Percentiles rank a stretch among this genome's conserved stretches.
Conservation (phyloP, 1,140 invertebrate species). For the Drosophila rhopaloa region DNA sequence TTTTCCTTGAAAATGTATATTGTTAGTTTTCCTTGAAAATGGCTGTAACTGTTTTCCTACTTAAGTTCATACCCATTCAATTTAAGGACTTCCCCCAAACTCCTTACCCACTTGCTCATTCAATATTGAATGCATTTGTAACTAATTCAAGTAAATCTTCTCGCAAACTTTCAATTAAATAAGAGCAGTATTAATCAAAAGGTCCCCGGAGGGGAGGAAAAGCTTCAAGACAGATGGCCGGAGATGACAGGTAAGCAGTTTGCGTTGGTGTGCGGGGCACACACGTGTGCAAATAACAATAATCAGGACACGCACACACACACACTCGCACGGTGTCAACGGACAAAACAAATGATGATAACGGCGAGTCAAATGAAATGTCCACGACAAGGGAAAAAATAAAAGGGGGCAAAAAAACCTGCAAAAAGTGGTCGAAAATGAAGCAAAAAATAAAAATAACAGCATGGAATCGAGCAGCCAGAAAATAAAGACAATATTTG, state of each 20-base stretch:
- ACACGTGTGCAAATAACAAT: slow-evolving; percentile 67
- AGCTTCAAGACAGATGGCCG: slow-evolving; percentile 48
- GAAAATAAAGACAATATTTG: slow-evolving; percentile 76
- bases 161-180: slow-evolving; percentile 74
- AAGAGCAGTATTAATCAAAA: slow-evolving; percentile 75
- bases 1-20: too few relatives aligned
- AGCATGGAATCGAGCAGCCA: slow-evolving; percentile 60
- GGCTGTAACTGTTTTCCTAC: too few relatives aligned
- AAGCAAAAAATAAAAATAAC: slow-evolving; percentile 60
- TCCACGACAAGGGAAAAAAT: slow-evolving; percentile 43
- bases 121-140: slow-evolving; percentile 57
- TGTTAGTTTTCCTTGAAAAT: too few relatives aligned
- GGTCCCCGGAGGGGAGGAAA: slow-evolving; percentile 8
- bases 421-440: slow-evolving; percentile 7
- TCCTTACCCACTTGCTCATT: slow-evolving; percentile 3
- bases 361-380: slow-evolving; percentile 75
- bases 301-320: slow-evolving; percentile 33
- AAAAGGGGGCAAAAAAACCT: neutral
- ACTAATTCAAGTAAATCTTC: slow-evolving; percentile 58
- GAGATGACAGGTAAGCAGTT: slow-evolving; percentile 59
- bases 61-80: neutral
- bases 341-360: slow-evolving; percentile 80
- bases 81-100: neutral
- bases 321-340: slow-evolving; percentile 51
- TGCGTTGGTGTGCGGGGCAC: slow-evolving; percentile 33